A percentile compares a stretch with the other conserved stretches of the same genome.
These are phyloP conservation scores for Megathymus violae DNA, from an alignment of 1,140 invertebrate genomes.

Conservation along the genomic window DNA sequence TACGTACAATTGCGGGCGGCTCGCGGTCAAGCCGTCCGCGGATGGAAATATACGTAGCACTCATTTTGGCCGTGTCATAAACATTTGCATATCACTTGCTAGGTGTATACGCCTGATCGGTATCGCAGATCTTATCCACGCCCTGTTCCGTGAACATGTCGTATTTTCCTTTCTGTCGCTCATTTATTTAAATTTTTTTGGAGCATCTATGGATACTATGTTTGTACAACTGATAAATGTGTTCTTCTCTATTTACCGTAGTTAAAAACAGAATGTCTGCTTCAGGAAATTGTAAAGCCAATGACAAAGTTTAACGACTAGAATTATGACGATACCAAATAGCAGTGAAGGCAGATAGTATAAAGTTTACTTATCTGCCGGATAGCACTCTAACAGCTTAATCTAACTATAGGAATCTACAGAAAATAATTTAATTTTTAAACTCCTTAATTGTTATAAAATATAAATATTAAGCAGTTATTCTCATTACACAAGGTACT, in stretches of 20 bases:
- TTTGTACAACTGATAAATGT: background rate
- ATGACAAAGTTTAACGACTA: no score
- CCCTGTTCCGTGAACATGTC: conserved; percentile 5
- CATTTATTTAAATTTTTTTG: conserved; percentile 1
- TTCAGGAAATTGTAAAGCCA: no score
- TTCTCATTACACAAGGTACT: no score
- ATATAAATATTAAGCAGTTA: no score
- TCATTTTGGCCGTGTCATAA: conserved; percentile 25
- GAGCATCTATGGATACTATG: background rate
- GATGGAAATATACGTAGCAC: conserved; percentile 49
- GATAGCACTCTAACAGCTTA: no score
- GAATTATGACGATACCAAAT: no score
- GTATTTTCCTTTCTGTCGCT: conserved; percentile 2
- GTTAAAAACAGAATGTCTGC: no score
- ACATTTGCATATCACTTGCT: conserved; percentile 29
- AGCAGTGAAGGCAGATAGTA: no score
- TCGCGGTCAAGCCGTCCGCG: conserved; percentile 47
- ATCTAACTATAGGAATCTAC: no score
- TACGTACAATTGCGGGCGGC: conserved; percentile 58
- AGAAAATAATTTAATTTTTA: no score
- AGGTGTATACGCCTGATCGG: conserved; percentile 13
- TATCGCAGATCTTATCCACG: conserved; percentile 16
- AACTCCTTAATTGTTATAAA: no score
- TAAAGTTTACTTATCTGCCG: no score
- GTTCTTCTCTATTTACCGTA: background rate